These are phyloP conservation scores for Caenorhabditis briggsae DNA, from an alignment of 1,140 invertebrate genomes.

Conservation along the genomic window DNA sequence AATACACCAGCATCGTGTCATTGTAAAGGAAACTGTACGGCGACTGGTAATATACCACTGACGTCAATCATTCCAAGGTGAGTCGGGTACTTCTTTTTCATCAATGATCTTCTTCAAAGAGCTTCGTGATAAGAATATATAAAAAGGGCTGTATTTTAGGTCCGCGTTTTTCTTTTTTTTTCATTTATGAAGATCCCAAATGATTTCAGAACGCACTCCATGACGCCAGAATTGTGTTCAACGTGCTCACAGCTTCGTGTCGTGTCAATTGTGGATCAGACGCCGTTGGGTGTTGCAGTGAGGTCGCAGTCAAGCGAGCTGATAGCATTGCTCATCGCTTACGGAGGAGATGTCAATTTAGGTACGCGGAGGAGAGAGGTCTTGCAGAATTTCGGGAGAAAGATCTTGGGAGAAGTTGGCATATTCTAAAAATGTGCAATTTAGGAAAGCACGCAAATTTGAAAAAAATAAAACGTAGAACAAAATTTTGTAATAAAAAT, in stretches of 20 bases:
- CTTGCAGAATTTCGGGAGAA: neutral
- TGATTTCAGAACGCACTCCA: constrained; percentile 69
- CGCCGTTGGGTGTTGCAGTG: constrained; percentile 75
- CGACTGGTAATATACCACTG: constrained; percentile 76
- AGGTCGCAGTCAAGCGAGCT: constrained; percentile 73
- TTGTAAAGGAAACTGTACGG: constrained; percentile 76
- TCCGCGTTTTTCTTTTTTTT: neutral
- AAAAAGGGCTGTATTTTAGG: constrained; percentile 13
- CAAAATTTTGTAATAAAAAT: no score
- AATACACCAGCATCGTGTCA: constrained; percentile 74
- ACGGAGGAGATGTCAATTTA: constrained; percentile 76
- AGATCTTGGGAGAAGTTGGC: no score
- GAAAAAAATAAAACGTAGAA: no score
- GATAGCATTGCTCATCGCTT: constrained; percentile 74
- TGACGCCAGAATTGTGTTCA: constrained; percentile 75
- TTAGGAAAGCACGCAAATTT: no score
- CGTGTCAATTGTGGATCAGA: constrained; percentile 77
- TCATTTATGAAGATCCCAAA: neutral
- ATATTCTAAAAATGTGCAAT: no score
- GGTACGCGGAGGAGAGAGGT: constrained; percentile 9
- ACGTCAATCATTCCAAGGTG: constrained; percentile 76
- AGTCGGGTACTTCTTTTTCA: neutral
- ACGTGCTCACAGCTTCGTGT: constrained; percentile 73
- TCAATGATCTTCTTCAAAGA: neutral
- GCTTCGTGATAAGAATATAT: constrained; percentile 24